A percentile compares a stretch with the other conserved stretches of the same genome.
These are phyloP conservation scores for Drosophila prolongata DNA, from an alignment of 2,888 invertebrate species.

Conservation along the genomic window DNA sequence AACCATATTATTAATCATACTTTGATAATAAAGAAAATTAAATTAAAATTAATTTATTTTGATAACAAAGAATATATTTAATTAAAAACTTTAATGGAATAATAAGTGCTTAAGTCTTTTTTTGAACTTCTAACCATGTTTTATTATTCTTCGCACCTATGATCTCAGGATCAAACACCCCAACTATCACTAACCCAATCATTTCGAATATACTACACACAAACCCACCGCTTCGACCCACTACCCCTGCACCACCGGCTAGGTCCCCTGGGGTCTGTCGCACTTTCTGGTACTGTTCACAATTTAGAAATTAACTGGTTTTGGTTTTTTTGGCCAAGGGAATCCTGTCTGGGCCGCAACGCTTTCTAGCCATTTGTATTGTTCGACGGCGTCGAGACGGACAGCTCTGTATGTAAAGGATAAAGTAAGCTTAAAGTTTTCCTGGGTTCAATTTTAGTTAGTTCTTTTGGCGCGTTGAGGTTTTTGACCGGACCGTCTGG, in stretches of 20 bases:
- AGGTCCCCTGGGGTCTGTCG: conserved; percentile 17
- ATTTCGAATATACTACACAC: conserved; percentile 4
- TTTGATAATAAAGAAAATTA: no score
- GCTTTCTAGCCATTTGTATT: conserved; percentile 51
- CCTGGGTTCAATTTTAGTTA: conserved; percentile 24
- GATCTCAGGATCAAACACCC: not conserved
- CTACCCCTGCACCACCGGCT: conserved; percentile 3
- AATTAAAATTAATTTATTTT: no score
- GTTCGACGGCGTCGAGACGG: conserved; percentile 69
- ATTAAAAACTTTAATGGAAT: no score
- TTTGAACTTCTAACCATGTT: no score
- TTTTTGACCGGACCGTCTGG: conserved; percentile 45
- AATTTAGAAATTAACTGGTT: conserved; percentile 77
- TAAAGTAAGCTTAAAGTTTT: conserved; percentile 69
- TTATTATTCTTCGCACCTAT: not conserved
- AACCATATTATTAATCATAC: no score
- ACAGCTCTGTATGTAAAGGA: conserved; percentile 48
- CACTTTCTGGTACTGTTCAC: conserved; percentile 61
- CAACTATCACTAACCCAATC: conserved; percentile 10
- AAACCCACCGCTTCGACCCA: conserved; percentile 20
- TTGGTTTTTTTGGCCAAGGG: conserved; percentile 36
- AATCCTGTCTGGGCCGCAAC: conserved; percentile 44
- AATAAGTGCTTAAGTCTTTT: no score
- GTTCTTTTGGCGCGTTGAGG: conserved; percentile 35
- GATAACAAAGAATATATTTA: no score